These are phyloP conservation scores for Oreohelix idahoensis DNA, from an alignment of 1,140 invertebrate genomes.

Conservation along the genomic window DNA sequence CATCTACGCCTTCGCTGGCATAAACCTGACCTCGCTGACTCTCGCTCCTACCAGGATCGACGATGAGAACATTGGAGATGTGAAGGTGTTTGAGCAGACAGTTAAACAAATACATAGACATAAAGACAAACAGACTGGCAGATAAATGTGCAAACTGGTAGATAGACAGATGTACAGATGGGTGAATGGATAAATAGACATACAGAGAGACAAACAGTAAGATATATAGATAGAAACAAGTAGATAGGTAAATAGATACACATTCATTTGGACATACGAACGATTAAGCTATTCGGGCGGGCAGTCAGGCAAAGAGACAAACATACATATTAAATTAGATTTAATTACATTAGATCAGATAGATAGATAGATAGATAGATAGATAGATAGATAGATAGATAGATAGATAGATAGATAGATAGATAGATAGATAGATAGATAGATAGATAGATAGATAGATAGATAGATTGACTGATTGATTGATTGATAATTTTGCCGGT, in stretches of 20 bases:
- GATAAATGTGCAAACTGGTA: no score
- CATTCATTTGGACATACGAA: no score
- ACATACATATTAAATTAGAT: no score
- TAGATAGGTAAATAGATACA: neutral
- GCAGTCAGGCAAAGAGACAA: neutral
- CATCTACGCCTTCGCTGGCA: constrained; percentile 83
- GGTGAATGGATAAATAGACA: no score
- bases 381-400: neutral
- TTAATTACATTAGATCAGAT: no score
- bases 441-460: neutral
- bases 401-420: neutral
- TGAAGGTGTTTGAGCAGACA: neutral
- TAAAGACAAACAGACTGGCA: neutral
- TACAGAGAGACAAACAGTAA: neutral
- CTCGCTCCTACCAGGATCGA: constrained; percentile 33
- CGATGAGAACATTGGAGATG: constrained; percentile 34
- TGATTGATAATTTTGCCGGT: neutral
- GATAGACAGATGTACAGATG: no score
- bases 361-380: no score
- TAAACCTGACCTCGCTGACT: constrained; percentile 73
- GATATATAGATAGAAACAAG: neutral
- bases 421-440: neutral
- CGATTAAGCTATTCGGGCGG: no score
- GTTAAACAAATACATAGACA: no score
- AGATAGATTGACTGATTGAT: no score